phyloP scores from a whole-genome alignment of 2,113 vertebrate genomes.

The Cryptoleucopteryx plumbea region DNA sequence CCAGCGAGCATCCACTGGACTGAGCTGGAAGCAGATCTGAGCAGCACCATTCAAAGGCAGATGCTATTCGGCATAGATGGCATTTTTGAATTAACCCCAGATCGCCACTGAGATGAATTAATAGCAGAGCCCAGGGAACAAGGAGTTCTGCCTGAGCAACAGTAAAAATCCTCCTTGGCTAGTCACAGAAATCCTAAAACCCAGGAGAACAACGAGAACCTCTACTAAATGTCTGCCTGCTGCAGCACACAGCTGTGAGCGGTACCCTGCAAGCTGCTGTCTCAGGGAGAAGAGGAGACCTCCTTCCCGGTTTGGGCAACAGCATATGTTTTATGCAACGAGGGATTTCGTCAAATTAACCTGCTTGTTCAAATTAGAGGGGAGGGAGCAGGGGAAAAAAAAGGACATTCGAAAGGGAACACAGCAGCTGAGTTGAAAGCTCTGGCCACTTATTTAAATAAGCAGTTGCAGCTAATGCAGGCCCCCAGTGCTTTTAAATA shows the following conservation, averaged over 20 bases:
- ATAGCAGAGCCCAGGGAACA: not conserved
- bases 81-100: not conserved
- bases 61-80: not conserved
- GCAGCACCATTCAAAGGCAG: not conserved
- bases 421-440: conserved; percentile 37
- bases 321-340: not conserved
- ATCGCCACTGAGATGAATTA: not conserved
- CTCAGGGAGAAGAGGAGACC: not conserved
- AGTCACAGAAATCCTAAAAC: not conserved
- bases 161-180: not conserved
- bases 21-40: not conserved
- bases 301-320: not conserved
- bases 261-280: not conserved
- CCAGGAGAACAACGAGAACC: not conserved
- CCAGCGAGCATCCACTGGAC: not conserved
- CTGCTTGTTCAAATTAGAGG: not conserved
- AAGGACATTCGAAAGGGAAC: not conserved
- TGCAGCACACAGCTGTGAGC: not conserved
- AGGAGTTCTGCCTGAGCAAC: not conserved
- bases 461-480: conserved; percentile 15
- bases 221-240: not conserved
- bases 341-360: conserved; percentile 19
- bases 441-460: conserved; percentile 46
- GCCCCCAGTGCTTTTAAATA: not conserved
- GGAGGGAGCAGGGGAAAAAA: not conserved